Evolutionary conservation across 1,140 invertebrate species (phyloP), one percentile per base, ranked within the genome.

Genomic region (Trichonephila clavipes): DNA sequence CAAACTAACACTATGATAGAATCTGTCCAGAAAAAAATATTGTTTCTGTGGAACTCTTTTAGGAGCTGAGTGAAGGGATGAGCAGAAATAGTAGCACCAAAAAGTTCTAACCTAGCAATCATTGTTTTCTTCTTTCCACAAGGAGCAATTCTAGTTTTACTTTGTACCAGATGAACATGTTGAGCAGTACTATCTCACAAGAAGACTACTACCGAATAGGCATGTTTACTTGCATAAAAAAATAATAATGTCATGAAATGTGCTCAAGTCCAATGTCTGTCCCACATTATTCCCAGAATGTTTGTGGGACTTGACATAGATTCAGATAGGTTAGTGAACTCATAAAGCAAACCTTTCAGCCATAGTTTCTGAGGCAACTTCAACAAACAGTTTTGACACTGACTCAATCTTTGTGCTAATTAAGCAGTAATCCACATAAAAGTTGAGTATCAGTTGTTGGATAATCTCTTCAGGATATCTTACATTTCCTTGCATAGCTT

Each of bases 151-250:
- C 95, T 89, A 8, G 6, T 69, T 62, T 86, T 81, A 94, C 59
- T 82, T 94, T 91, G 16, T 69, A 91, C 24, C 62, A 92, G 44
- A 19, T 61, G 92, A 92, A 62, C 93, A 92, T 83, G n/a, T n/a
- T n/a, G 85, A 92, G 51, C 64, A 77, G 40, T 44, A 62, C 24
- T 62, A 58, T 28, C n/a, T 86, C 28, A 7, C 24, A 89, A 24
- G 89, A 85, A 90, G 40, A 19, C 85, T 40, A 18, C 58, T 3
- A 24, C 24, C 8, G 51, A 40, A 77, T 40, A 93, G 2, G 69
- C 59, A 58, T 64, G 7, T 58, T 88, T 64, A 18, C 18, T 93
- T n/a, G 72, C 69, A 82, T 93, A 19, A 44, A 10, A 88, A 93
- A 24, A 0, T 1, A 28, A 28, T 89, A 89, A 82, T 64, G 82